Base-by-base conservation (phyloP, 1,140 invertebrate species). In the Brachionus angularis region DNA sequence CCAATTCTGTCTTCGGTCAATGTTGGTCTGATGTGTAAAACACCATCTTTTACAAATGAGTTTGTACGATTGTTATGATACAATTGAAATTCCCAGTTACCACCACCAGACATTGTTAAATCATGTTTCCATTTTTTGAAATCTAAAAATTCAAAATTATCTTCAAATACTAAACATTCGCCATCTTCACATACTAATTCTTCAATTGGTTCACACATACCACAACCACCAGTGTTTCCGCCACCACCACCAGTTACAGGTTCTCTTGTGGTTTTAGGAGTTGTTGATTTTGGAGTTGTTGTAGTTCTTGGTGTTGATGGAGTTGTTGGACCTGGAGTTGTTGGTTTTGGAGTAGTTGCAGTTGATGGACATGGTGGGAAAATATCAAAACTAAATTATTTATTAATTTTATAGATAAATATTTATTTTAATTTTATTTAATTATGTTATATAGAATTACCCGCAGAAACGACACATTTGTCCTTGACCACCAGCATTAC, bases 31-130 rank as follows among this genome's bases (percentile, higher is more conserved):
- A 90, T 86, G 49, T 79, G 76, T 2, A 90, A 76, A 5, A 78
- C 79, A 1, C 87, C 86, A 73, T 87, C 80, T 14, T 77, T 76
- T 0, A 84, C 76, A 36, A 84, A 84, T 3, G 87, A 80, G 77
- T 87, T 88, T 10, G 81, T 79, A 8, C 80, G 74, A 69, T 84
- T 83, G 73, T 87, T 84, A 25, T 84, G 78, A 75, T 89, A 89
- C 14, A 86, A 79, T 72, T 88, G 86, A 78, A 89, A 89, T 73
- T 89, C 87, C 86, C 86, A 86, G 77, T 88, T 88, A 25, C 87
- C 86, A 72, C 86, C 86, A 4, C 87, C 87, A 18, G 83, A 78
- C n/a, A 87, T 79, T 0, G 87, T 88, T 49, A 85, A 84, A 77
- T 88, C 87, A 75, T 88, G 87, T 74, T 86, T 81, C 87, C 87